Conservation (phyloP, 2,113 vertebrate species). For the Epinephelus moara region DNA sequence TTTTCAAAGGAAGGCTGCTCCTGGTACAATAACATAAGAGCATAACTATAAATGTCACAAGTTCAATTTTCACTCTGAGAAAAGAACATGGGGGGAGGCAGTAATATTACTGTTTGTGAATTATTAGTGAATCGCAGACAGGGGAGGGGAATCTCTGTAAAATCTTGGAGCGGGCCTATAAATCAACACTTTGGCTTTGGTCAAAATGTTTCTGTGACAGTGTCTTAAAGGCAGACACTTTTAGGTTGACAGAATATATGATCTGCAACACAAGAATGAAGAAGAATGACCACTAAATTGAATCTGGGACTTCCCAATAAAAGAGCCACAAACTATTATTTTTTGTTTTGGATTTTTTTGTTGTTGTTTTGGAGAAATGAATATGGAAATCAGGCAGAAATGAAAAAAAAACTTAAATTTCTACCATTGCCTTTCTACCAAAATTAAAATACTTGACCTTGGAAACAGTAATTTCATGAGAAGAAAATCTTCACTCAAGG, state of each 20-base stretch:
- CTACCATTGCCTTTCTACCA: neutral
- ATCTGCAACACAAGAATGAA: neutral
- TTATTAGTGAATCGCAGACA: slow-evolving; percentile 11
- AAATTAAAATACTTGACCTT: neutral
- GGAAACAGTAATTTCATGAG: neutral
- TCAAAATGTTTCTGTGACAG: slow-evolving; percentile 11
- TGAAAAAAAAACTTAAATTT: neutral
- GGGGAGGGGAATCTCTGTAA: slow-evolving; percentile 38
- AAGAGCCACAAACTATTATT: neutral
- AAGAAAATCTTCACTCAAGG: neutral
- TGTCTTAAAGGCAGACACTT: neutral
- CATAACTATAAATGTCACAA: slow-evolving; percentile 64
- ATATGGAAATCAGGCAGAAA: neutral
- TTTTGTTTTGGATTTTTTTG: too few relatives aligned
- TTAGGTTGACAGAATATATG: neutral
- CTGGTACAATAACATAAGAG: slow-evolving; percentile 68
- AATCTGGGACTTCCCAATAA: neutral
- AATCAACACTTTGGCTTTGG: slow-evolving; percentile 48
- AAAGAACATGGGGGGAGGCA: slow-evolving; percentile 28
- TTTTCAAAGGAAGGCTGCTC: slow-evolving; percentile 52
- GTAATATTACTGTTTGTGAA: slow-evolving; percentile 30
- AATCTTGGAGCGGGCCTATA: slow-evolving; percentile 35
- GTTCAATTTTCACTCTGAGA: slow-evolving; percentile 58
- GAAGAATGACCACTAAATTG: neutral
- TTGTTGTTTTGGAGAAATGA: neutral